Conservation (phyloP, 2,888 invertebrate genomes). For the Acleris holmiana region DNA sequence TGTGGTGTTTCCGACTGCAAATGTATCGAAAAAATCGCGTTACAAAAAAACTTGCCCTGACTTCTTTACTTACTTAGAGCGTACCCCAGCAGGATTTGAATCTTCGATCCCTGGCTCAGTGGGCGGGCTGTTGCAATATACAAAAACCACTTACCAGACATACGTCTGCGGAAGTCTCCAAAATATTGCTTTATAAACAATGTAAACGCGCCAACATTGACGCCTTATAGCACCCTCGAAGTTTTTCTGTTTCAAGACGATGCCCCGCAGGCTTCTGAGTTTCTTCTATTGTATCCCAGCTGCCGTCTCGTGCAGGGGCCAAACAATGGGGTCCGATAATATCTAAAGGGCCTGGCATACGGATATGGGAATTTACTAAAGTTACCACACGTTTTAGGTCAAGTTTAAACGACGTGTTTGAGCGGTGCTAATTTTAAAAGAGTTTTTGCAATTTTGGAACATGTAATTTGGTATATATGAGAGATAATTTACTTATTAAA, state of each 20-base stretch:
- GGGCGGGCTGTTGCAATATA: background rate
- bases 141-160: background rate
- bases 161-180: background rate
- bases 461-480: background rate
- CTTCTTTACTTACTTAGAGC: no score
- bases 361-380: background rate
- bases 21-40: no score
- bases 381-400: background rate
- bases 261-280: slow-evolving; percentile 24
- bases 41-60: no score
- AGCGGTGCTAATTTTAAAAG: background rate
- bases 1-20: no score
- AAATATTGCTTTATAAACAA: slow-evolving; percentile 1
- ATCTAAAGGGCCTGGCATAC: slow-evolving; percentile 4
- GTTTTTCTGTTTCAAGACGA: slow-evolving; percentile 14
- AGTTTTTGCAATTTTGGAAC: background rate
- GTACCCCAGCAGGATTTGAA: no score
- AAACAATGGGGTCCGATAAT: slow-evolving; percentile 21
- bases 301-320: slow-evolving; percentile 11
- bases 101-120: background rate
- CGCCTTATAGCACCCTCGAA: slow-evolving; percentile 7
- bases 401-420: background rate
- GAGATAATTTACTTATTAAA: no score
- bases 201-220: slow-evolving; percentile 1
- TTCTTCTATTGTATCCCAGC: slow-evolving; percentile 2